phyloP scores from a whole-genome alignment of 2,797 vertebrate genomes.

The Crocidura indochinensis region DNA sequence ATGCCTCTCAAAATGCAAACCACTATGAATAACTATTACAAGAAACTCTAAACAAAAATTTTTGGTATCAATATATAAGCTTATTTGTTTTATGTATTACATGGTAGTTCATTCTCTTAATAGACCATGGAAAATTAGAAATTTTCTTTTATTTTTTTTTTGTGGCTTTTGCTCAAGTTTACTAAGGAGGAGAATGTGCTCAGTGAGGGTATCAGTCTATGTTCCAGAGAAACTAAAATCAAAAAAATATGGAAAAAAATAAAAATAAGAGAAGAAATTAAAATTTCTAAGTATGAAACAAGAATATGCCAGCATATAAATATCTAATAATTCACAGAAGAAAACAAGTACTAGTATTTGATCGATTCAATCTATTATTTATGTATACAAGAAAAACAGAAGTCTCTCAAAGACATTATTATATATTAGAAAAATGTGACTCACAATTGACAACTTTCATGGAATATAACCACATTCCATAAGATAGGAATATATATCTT shows the following conservation, averaged over 20 bases:
- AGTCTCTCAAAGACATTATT: background rate
- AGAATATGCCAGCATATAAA: background rate
- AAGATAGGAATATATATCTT: slow-evolving; percentile 20
- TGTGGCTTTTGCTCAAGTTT: slow-evolving; percentile 50
- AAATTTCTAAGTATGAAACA: slow-evolving; percentile 2
- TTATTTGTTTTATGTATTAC: slow-evolving; percentile 31
- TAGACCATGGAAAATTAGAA: slow-evolving; percentile 14
- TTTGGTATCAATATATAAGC: background rate
- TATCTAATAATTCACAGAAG: slow-evolving; percentile 31
- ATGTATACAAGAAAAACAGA: slow-evolving; percentile 8
- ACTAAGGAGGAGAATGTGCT: slow-evolving; percentile 31
- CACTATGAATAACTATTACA: background rate
- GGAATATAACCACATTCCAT: background rate
- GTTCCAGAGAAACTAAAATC: background rate
- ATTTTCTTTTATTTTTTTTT: background rate
- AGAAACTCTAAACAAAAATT: background rate
- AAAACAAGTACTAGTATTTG: slow-evolving; percentile 41
- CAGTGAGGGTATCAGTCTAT: background rate
- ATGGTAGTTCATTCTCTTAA: background rate
- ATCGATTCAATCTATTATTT: slow-evolving; percentile 20
- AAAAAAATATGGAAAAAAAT: background rate
- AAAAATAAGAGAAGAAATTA: background rate
- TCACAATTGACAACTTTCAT: slow-evolving; percentile 19
- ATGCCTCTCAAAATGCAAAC: background rate
- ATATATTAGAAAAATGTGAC: slow-evolving; percentile 41